Evolutionary conservation across 92 coral and sea anemone species (phyloP).

Genomic region (Epizoanthus ramosus): DNA sequence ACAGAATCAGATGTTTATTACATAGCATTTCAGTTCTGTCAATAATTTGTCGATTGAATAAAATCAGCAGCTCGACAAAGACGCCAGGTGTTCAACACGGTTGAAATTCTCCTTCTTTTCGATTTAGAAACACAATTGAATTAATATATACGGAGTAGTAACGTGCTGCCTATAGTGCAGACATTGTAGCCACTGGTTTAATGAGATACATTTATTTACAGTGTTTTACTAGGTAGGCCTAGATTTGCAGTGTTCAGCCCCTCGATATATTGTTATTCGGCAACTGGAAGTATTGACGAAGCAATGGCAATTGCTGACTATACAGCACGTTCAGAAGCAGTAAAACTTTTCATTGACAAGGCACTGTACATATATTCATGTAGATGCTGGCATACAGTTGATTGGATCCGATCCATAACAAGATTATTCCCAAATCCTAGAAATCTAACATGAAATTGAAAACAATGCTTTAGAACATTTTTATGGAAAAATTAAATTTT

Average conservation of each 20-base stretch:
- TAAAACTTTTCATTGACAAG: slow-evolving; percentile 44
- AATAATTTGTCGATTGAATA: too few species aligned
- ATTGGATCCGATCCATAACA: too few species aligned
- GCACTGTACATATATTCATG: slow-evolving; percentile 18
- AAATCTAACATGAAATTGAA: too few species aligned
- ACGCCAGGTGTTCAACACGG: too few species aligned
- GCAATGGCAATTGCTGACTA: slow-evolving; percentile 41
- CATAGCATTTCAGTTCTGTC: too few species aligned
- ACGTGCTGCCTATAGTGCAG: slow-evolving; percentile 42
- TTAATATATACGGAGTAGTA: too few species aligned
- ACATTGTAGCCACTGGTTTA: slow-evolving; percentile 52
- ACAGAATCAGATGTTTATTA: too few species aligned
- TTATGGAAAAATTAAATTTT: neutral
- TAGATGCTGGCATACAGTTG: too few species aligned
- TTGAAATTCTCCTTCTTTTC: too few species aligned
- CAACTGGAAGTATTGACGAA: slow-evolving; percentile 45
- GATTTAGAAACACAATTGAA: too few species aligned
- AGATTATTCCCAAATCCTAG: too few species aligned
- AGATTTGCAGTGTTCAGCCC: slow-evolving; percentile 58
- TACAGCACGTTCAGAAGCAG: slow-evolving; percentile 46
- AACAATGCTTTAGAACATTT: neutral
- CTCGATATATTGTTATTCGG: slow-evolving; percentile 41
- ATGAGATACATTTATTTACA: slow-evolving; percentile 47
- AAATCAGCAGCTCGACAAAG: too few species aligned
- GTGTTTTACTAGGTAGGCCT: slow-evolving; percentile 52